A percentile compares a stretch with the other conserved stretches of the same genome.
Conservation (phyloP, 2,113 vertebrate genomes). For the Gasterosteus aculeatus region DNA sequence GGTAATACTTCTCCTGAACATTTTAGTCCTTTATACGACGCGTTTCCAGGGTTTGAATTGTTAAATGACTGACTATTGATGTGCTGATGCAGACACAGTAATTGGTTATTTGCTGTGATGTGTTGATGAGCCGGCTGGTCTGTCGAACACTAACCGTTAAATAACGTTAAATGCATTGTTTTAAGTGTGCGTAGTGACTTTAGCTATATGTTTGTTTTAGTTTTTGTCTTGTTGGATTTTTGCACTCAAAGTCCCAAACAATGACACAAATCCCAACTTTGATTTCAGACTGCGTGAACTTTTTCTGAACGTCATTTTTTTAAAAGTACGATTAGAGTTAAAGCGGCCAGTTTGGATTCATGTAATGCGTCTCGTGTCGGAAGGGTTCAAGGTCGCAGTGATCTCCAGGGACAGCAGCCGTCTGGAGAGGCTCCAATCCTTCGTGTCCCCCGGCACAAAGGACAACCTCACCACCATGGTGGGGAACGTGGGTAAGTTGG, state of each 20-base stretch:
- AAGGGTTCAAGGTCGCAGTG: conserved; percentile 84
- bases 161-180: neutral
- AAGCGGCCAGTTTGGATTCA: conserved; percentile 16
- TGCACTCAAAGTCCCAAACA: neutral
- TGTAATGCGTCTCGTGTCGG: conserved; percentile 17
- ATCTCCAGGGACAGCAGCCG: conserved; percentile 82
- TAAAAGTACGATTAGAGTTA: too few relatives aligned
- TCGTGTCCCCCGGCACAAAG: conserved; percentile 76
- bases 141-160: neutral
- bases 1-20: neutral
- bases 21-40: neutral
- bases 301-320: neutral
- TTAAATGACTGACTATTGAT: neutral
- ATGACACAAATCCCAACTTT: neutral
- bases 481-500: conserved; percentile 83
- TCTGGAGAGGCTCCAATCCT: conserved; percentile 79
- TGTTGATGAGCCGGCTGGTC: neutral
- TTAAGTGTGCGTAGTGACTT: neutral
- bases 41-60: neutral
- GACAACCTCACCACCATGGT: conserved; percentile 81
- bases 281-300: neutral
- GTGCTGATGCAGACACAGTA: neutral
- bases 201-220: neutral
- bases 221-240: neutral
- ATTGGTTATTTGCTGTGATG: neutral